Evolutionary conservation across 2,113 vertebrate genomes (phyloP).

Genomic region (Mustelus asterias): DNA sequence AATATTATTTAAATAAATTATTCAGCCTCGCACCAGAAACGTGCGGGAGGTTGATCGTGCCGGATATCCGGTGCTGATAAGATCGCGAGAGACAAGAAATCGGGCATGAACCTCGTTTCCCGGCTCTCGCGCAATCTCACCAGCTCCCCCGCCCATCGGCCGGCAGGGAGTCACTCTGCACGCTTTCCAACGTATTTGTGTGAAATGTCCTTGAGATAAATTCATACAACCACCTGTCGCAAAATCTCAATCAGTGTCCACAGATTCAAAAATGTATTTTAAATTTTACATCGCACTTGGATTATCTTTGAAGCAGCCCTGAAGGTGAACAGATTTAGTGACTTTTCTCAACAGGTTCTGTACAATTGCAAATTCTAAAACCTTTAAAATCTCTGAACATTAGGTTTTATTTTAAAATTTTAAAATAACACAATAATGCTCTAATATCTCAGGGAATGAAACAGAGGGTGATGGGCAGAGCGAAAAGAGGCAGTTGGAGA

Average conservation of each 20-base stretch:
- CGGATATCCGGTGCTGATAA: no score
- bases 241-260: not conserved
- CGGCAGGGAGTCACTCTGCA: not conserved
- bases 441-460: no score
- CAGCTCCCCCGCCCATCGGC: no score
- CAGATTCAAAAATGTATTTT: not conserved
- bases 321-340: not conserved
- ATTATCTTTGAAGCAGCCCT: not conserved
- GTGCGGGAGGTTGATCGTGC: no score
- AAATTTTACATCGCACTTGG: not conserved
- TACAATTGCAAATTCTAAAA: not conserved
- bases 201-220: not conserved
- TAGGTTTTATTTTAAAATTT: not conserved
- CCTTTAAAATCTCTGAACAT: not conserved
- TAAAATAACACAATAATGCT: not conserved
- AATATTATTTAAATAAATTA: no score
- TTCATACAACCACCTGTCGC: not conserved
- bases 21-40: no score
- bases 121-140: no score
- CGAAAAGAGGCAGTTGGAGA: not conserved
- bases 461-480: not conserved
- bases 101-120: no score
- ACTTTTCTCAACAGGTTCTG: not conserved
- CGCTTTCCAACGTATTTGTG: not conserved
- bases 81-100: no score